Evolutionary conservation across 2,797 vertebrate species (phyloP).

Genomic region (Sitta carolinensis): DNA sequence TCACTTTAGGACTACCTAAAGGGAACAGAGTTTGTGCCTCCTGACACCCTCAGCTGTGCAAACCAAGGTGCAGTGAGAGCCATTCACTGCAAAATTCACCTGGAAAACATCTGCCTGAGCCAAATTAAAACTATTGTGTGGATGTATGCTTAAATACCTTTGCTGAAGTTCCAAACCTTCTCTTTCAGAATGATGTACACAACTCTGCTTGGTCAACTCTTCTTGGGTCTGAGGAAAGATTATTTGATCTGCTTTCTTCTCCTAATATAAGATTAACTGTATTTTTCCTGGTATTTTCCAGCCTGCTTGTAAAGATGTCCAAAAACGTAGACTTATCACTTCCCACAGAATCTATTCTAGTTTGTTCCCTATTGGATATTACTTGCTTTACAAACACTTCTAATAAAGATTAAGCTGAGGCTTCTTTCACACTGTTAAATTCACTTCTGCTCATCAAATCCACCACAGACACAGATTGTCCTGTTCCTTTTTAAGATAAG

Average conservation of each 20-base stretch:
- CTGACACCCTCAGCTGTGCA: neutral
- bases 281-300: neutral
- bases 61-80: neutral
- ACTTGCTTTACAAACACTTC: neutral
- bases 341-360: neutral
- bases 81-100: neutral
- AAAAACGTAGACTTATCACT: neutral
- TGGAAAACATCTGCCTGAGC: neutral
- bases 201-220: neutral
- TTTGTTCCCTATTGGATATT: neutral
- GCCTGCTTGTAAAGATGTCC: neutral
- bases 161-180: neutral
- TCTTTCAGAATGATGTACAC: neutral
- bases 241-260: neutral
- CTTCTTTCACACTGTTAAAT: neutral
- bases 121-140: neutral
- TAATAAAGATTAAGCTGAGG: neutral
- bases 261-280: neutral
- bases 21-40: neutral
- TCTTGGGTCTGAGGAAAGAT: neutral
- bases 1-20: neutral
- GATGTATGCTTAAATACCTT: neutral
- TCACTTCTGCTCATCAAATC: neutral
- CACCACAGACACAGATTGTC: neutral
- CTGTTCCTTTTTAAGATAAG: neutral